phyloP scores from a whole-genome alignment of 2,888 invertebrate genomes.

The Yponomeuta evonymella region DNA sequence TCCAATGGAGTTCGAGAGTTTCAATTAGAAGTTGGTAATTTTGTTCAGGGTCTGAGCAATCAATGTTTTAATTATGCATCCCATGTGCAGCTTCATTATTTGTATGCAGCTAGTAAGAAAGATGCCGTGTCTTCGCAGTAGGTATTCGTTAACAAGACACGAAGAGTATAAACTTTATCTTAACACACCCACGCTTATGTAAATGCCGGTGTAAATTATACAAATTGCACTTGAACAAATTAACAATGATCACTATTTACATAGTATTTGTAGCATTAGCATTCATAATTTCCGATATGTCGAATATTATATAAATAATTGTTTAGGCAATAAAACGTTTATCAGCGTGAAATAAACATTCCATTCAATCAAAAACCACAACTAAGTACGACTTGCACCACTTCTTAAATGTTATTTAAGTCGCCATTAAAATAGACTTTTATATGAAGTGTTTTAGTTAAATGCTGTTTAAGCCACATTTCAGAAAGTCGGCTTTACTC shows the following conservation, averaged over 20 bases:
- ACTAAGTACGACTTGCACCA: no score
- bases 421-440: no score
- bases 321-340: background rate
- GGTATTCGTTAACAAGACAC: conserved; percentile 11
- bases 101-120: background rate
- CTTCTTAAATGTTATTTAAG: no score
- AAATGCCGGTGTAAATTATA: conserved; percentile 27
- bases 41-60: no score
- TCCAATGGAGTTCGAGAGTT: background rate
- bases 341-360: background rate
- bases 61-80: no score
- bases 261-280: background rate
- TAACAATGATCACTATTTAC: conserved; percentile 23
- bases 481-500: background rate
- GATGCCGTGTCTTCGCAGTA: background rate
- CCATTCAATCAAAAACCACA: background rate
- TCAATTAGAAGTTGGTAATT: no score
- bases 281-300: background rate
- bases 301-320: background rate
- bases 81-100: no score
- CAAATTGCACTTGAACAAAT: conserved; percentile 32
- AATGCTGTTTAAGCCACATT: no score
- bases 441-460: no score
- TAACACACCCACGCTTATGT: conserved; percentile 21
- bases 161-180: conserved; percentile 8